These are phyloP conservation scores for Cheilosia urbana DNA, from an alignment of 2,888 invertebrate genomes.

Conservation along the genomic window DNA sequence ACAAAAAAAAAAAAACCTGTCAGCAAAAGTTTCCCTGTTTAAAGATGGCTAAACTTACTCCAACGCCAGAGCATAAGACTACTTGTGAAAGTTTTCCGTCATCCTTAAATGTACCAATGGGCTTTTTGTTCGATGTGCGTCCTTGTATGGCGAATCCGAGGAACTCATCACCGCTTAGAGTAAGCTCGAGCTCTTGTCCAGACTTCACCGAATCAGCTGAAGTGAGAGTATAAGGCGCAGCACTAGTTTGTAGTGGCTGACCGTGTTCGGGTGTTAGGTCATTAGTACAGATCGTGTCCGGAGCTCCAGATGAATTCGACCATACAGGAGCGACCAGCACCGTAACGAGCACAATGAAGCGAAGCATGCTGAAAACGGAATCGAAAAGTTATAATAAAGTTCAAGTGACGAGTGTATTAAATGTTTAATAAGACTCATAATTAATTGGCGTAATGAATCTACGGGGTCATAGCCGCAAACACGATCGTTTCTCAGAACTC, in stretches of 20 bases:
- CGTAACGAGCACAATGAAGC: conserved; percentile 78
- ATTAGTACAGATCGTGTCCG: conserved; percentile 85
- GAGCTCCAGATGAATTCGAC: conserved; percentile 87
- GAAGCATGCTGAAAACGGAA: conserved; percentile 78
- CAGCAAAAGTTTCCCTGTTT: not conserved
- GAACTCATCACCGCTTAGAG: conserved; percentile 85
- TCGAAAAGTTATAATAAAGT: not conserved
- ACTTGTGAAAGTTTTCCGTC: conserved; percentile 83
- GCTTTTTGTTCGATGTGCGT: conserved; percentile 85
- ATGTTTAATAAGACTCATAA: not conserved
- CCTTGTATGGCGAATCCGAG: conserved; percentile 89
- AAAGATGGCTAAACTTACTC: conserved; percentile 76
- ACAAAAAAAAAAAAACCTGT: conserved; percentile 66
- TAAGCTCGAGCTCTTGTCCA: conserved; percentile 84
- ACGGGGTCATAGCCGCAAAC: conserved; percentile 17
- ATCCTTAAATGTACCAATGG: conserved; percentile 87
- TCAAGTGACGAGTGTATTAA: no score
- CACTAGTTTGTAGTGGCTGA: conserved; percentile 84
- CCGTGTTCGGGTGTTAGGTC: conserved; percentile 89
- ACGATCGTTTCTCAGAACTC: conserved; percentile 4
- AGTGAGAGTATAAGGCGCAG: conserved; percentile 86
- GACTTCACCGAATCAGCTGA: conserved; percentile 83
- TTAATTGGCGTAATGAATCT: conserved; percentile 1
- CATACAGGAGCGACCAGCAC: conserved; percentile 79
- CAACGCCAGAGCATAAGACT: conserved; percentile 79